A percentile compares a stretch with the other conserved stretches of the same genome.
These are phyloP conservation scores for Tribolium madens DNA, from an alignment of 1,140 invertebrate genomes.

Conservation along the genomic window DNA sequence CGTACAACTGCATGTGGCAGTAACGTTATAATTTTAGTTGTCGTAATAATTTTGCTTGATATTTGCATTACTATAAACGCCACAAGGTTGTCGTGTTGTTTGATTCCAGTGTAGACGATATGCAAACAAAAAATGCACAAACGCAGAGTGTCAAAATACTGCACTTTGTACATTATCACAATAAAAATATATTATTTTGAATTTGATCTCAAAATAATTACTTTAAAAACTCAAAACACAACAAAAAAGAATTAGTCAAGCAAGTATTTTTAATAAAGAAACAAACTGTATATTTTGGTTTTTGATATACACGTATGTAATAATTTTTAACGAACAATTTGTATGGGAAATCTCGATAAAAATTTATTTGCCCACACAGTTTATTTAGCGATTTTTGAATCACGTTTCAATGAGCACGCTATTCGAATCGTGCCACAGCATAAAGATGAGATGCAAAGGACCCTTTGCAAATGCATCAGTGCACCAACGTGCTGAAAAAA, in stretches of 20 bases:
- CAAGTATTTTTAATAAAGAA: too few relatives aligned
- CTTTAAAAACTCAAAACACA: too few relatives aligned
- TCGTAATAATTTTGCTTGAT: not conserved
- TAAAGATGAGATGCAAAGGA: slow-evolving; percentile 38
- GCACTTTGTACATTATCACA: too few relatives aligned
- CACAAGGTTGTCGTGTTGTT: not conserved
- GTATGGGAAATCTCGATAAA: not conserved
- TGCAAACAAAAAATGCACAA: too few relatives aligned
- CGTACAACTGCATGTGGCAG: not conserved
- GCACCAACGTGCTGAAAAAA: slow-evolving; percentile 19
- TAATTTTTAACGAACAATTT: not conserved
- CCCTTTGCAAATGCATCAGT: slow-evolving; percentile 29
- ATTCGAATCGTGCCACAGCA: slow-evolving; percentile 32
- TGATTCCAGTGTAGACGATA: too few relatives aligned
- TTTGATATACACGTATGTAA: not conserved
- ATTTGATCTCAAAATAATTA: too few relatives aligned
- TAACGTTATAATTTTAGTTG: not conserved
- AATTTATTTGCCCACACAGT: slow-evolving; percentile 4
- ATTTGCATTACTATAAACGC: not conserved
- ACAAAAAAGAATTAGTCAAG: too few relatives aligned
- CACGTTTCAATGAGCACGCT: slow-evolving; percentile 33
- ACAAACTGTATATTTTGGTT: not conserved
- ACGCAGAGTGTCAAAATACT: too few relatives aligned
- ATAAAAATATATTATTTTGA: too few relatives aligned
- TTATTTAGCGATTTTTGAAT: slow-evolving; percentile 23